Base-by-base conservation (phyloP, 2,888 invertebrate genomes). In the Acheta domesticus region DNA sequence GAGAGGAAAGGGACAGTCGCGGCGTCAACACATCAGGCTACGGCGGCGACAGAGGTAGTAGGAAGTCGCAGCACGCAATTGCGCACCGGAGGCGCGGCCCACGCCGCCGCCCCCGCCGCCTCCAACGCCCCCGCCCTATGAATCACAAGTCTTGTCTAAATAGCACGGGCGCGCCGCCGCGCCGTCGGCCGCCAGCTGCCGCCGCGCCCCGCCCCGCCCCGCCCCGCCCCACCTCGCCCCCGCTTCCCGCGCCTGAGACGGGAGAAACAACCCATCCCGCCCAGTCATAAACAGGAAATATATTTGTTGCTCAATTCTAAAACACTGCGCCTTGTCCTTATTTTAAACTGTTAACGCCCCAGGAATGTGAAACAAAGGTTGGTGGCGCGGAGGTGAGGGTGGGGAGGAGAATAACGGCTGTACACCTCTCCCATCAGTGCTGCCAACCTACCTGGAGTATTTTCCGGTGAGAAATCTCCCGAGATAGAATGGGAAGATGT, bases 91-190 rank as follows among this genome's bases (percentile, higher is more conserved):
- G 62, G n/a, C 14, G 16, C 62, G n/a, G 14, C 62, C 16, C 62
- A 62, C 14, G n/a, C 62, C 3, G 36, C 36, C 36, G 36, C 36
- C 36, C 3, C 36, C 36, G 36, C 36, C 36, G 36, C 36, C 36
- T 36, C 36, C 36, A 36, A 36, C 36, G 36, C 36, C 36, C 36
- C 36, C 36, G n/a, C 14, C 62, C 62, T 62, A 62, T 62, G 62
- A 62, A 62, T 62, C 62, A 62, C 62, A 62, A 62, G 62, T 62
- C 62, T 62, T 62, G 62, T 62, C 62, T 62, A 62, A 62, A 62
- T 62, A 62, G 62, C 62, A 19, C 16, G 62, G n/a, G 62, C 62
- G 62, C 14, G 62, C 14, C 36, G 36, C 36, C 36, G 36, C 36
- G 36, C 36, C 36, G 36, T 36, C 62, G n/a, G 62, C n/a, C 62